These are phyloP conservation scores for Kryptolebias marmoratus DNA, from an alignment of 2,113 vertebrate species.

Conservation along the genomic window DNA sequence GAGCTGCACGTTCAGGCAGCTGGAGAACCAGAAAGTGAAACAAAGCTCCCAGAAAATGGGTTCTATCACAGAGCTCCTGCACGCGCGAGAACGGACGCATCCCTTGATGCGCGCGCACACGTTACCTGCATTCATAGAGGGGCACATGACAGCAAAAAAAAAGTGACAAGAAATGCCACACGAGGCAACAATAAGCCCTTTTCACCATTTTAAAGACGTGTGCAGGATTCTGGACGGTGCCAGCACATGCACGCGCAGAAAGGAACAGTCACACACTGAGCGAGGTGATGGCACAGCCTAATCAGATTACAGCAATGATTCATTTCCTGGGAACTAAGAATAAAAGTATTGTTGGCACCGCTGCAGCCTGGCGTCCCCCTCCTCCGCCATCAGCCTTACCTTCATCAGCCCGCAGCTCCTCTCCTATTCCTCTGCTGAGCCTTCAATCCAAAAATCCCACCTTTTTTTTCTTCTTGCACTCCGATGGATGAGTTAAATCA, in stretches of 20 bases:
- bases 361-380: constrained; percentile 17
- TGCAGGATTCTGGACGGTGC: not conserved
- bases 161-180: constrained; percentile 5
- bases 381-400: constrained; percentile 55
- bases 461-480: not conserved
- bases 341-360: constrained; percentile 43
- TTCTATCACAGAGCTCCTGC: constrained; percentile 21
- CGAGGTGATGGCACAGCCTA: constrained; percentile 22
- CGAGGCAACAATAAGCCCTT: not conserved
- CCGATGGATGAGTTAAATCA: constrained; percentile 24
- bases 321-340: constrained; percentile 52
- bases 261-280: constrained; percentile 18
- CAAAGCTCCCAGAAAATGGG: constrained; percentile 22
- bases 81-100: constrained; percentile 24
- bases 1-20: constrained; percentile 60
- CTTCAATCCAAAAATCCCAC: constrained; percentile 8
- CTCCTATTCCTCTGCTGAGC: not conserved
- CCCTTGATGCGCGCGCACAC: constrained; percentile 20
- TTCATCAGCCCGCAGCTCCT: constrained; percentile 54
- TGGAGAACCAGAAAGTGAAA: constrained; percentile 33
- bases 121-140: constrained; percentile 39
- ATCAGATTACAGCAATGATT: constrained; percentile 59
- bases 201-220: not conserved
- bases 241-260: constrained; percentile 1
- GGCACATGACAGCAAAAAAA: not conserved